Percentiles rank a stretch among this genome's conserved stretches.
Evolutionary conservation across 2,113 vertebrate species (phyloP).

Genomic region (Dendropsophus ebraccatus): DNA sequence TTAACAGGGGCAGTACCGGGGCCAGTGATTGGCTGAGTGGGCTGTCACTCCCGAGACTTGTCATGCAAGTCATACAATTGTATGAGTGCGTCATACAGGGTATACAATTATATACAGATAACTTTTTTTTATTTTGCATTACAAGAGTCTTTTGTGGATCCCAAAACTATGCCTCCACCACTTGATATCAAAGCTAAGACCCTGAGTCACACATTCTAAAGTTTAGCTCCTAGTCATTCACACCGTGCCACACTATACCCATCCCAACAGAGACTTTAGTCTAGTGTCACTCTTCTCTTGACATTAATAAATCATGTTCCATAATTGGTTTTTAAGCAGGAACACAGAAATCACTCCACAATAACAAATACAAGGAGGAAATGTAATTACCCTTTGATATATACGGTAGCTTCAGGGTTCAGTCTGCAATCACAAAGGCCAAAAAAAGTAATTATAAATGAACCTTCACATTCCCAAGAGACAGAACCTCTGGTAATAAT

Average conservation of each 20-base stretch:
- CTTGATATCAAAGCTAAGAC: neutral
- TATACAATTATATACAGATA: too few relatives aligned
- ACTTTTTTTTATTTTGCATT: too few relatives aligned
- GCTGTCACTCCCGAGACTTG: too few relatives aligned
- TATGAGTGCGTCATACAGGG: too few relatives aligned
- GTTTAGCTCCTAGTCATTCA: neutral
- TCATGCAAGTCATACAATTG: too few relatives aligned
- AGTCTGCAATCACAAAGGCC: neutral
- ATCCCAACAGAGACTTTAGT: conserved; percentile 4
- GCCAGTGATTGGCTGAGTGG: too few relatives aligned
- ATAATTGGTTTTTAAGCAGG: conserved; percentile 22
- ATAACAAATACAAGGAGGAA: conserved; percentile 40
- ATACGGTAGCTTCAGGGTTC: conserved; percentile 4
- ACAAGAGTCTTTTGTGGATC: too few relatives aligned
- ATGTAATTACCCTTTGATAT: conserved; percentile 27
- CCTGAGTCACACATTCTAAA: neutral
- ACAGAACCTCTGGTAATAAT: conserved; percentile 37
- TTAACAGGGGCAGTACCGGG: too few relatives aligned
- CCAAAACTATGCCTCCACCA: neutral
- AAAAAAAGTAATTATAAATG: conserved; percentile 23
- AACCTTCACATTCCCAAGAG: neutral
- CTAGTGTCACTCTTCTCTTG: neutral
- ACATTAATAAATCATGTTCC: conserved; percentile 44
- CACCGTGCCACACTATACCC: neutral
- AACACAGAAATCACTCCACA: conserved; percentile 26